Conservation (phyloP, 2,797 vertebrate genomes). For the Gobio occitaniae region DNA sequence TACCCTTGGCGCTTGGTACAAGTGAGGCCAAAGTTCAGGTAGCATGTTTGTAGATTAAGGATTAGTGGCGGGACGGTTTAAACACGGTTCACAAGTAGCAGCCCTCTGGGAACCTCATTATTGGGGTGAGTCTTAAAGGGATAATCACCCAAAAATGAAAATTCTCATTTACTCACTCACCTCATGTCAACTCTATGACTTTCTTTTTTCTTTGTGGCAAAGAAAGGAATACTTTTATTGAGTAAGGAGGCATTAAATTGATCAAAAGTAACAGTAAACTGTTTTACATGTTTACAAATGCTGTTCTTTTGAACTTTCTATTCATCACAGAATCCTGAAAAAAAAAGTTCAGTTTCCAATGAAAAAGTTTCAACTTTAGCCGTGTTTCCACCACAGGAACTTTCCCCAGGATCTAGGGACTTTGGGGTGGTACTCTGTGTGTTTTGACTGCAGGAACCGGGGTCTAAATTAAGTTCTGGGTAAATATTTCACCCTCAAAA, state of each 20-base stretch:
- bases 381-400: no score
- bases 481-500: no score
- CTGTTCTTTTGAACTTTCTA: neutral
- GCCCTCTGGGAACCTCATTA: constrained; percentile 69
- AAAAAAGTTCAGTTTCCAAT: neutral
- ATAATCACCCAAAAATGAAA: neutral
- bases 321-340: neutral
- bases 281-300: neutral
- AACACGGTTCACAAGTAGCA: constrained; percentile 69
- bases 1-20: constrained; percentile 64
- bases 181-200: neutral
- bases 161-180: neutral
- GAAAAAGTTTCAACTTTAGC: neutral
- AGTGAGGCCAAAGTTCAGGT: constrained; percentile 71
- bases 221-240: neutral
- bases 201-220: neutral
- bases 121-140: constrained; percentile 68
- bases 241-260: neutral
- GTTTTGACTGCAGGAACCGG: no score
- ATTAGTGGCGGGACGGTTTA: constrained; percentile 78
- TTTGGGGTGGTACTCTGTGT: no score
- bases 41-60: constrained; percentile 77
- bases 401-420: no score
- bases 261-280: neutral
- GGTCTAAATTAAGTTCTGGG: no score